These are phyloP conservation scores for Magallana nippona DNA, from an alignment of 2,888 invertebrate genomes.

Conservation along the genomic window DNA sequence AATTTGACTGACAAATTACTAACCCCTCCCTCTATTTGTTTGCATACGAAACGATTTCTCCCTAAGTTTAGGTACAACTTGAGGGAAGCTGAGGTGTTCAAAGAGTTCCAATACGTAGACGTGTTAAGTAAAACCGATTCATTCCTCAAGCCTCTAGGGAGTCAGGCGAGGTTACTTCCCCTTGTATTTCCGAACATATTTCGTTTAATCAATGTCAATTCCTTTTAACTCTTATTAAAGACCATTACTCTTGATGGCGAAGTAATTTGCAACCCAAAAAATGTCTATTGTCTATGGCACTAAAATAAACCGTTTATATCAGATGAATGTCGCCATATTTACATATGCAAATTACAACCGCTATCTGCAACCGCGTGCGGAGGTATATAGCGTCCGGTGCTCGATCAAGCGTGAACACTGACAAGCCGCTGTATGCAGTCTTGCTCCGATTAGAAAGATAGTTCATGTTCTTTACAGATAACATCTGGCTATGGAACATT, in stretches of 20 bases:
- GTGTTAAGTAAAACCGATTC: no score
- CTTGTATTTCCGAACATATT: background rate
- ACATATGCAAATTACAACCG: conserved; percentile 25
- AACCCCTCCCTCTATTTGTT: background rate
- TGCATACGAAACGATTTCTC: no score
- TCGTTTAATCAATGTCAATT: background rate
- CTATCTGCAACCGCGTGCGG: conserved; percentile 17
- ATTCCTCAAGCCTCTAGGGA: background rate
- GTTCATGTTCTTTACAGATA: background rate
- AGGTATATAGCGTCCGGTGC: background rate
- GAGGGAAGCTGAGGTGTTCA: no score
- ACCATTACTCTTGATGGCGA: background rate
- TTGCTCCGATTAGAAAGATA: background rate
- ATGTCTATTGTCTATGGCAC: background rate
- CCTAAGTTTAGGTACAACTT: no score
- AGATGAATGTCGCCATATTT: conserved; percentile 24
- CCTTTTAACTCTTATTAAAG: background rate
- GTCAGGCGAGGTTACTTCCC: background rate
- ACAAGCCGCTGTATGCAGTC: conserved; percentile 9
- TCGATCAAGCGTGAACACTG: conserved; percentile 11
- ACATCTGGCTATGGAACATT: background rate
- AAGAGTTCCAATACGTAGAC: no score
- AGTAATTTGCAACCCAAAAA: conserved; percentile 1
- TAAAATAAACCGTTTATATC: conserved; percentile 18
- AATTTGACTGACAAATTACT: conserved; percentile 21